These are phyloP conservation scores for Sander vitreus DNA, from an alignment of 2,113 vertebrate genomes.

Conservation along the genomic window DNA sequence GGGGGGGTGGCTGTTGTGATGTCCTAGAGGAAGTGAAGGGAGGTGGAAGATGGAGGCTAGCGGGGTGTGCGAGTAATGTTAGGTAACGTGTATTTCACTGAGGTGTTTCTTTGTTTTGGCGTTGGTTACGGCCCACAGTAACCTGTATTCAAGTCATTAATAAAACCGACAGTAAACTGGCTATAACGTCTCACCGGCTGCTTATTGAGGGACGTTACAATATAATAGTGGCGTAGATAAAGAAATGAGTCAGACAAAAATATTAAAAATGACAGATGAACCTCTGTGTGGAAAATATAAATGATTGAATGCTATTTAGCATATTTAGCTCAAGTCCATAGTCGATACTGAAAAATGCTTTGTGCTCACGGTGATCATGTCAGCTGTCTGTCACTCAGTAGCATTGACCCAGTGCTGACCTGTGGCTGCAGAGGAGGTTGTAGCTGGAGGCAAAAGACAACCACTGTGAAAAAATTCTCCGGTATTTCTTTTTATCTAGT, in stretches of 20 bases:
- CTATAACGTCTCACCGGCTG: too few relatives aligned
- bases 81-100: too few relatives aligned
- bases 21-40: too few relatives aligned
- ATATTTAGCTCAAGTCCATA: constrained; percentile 2
- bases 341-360: constrained; percentile 4
- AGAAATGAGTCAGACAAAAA: not conserved
- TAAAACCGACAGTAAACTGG: too few relatives aligned
- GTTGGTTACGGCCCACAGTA: too few relatives aligned
- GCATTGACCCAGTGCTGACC: constrained; percentile 61
- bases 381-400: constrained; percentile 60
- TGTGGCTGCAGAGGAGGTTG: constrained; percentile 54
- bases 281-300: constrained; percentile 22
- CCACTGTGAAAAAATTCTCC: constrained; percentile 60
- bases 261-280: constrained; percentile 23
- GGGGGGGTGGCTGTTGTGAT: too few relatives aligned
- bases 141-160: too few relatives aligned
- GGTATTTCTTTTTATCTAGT: constrained; percentile 59
- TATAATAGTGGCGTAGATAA: too few relatives aligned
- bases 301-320: constrained; percentile 19
- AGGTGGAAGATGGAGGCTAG: too few relatives aligned
- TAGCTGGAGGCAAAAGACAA: constrained; percentile 45
- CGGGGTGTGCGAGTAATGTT: too few relatives aligned
- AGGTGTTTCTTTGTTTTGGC: too few relatives aligned
- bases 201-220: too few relatives aligned
- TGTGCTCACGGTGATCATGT: constrained; percentile 15